Evolutionary conservation across 2,888 invertebrate species (phyloP).

Genomic region (Odontomyia ornata): DNA sequence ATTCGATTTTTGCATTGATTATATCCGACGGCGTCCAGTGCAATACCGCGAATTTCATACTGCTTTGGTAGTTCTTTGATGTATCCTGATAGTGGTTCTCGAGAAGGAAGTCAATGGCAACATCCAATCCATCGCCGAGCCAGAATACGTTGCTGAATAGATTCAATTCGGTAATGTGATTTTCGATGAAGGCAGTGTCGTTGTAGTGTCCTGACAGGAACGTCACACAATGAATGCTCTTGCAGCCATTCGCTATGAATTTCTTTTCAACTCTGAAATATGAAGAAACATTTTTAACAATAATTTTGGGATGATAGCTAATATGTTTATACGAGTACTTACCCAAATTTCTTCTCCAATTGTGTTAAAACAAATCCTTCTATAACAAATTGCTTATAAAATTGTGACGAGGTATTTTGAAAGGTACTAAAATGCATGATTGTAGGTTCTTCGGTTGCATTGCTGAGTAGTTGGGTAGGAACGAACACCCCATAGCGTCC

Average conservation of each 20-base stretch:
- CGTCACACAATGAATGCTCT: constrained; percentile 61
- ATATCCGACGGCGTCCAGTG: constrained; percentile 75
- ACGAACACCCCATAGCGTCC: constrained; percentile 75
- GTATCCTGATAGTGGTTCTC: constrained; percentile 14
- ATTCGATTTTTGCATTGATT: constrained; percentile 66
- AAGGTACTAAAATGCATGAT: constrained; percentile 56
- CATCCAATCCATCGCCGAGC: constrained; percentile 70
- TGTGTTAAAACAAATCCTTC: constrained; percentile 52
- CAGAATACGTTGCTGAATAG: constrained; percentile 75
- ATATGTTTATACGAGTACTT: too few relatives aligned
- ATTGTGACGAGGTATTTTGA: constrained; percentile 51
- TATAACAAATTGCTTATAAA: constrained; percentile 55
- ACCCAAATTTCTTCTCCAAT: constrained; percentile 45
- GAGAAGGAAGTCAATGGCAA: constrained; percentile 62
- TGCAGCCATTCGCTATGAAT: constrained; percentile 48
- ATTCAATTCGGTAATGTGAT: constrained; percentile 70
- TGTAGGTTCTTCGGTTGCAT: not conserved
- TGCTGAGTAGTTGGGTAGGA: constrained; percentile 63
- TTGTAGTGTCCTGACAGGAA: constrained; percentile 66
- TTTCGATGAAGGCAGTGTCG: constrained; percentile 67
- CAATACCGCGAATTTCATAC: constrained; percentile 68
- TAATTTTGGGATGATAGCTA: too few relatives aligned
- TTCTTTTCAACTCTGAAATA: constrained; percentile 43
- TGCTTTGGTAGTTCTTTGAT: constrained; percentile 46
- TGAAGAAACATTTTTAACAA: constrained; percentile 11